These are phyloP conservation scores for Cirrhinus mrigala DNA, from an alignment of 2,797 vertebrate genomes.

Conservation along the genomic window DNA sequence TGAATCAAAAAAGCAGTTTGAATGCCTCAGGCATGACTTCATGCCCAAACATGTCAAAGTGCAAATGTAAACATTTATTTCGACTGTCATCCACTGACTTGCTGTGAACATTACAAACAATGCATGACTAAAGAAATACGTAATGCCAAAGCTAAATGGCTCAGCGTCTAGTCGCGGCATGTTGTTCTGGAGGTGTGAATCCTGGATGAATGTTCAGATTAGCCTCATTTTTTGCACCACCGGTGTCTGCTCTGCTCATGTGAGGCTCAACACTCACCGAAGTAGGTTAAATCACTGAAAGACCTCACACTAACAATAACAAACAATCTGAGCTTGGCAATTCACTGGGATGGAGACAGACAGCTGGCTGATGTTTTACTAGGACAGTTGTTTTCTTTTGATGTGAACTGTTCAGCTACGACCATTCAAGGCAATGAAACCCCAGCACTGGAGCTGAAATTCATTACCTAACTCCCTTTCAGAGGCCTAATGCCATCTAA, in stretches of 20 bases:
- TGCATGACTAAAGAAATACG: not conserved
- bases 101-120: not conserved
- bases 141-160: not conserved
- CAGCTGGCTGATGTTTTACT: slow-evolving; percentile 3
- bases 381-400: slow-evolving; percentile 20
- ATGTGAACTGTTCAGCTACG: slow-evolving; percentile 21
- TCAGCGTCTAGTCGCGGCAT: not conserved
- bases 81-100: not conserved
- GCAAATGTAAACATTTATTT: not conserved
- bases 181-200: not conserved
- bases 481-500: slow-evolving; percentile 54
- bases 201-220: slow-evolving; percentile 16
- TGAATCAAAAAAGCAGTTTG: not conserved
- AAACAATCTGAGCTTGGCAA: slow-evolving; percentile 6
- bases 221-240: not conserved
- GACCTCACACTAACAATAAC: not conserved
- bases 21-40: not conserved
- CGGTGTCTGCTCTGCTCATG: not conserved
- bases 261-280: not conserved
- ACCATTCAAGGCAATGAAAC: slow-evolving; percentile 15
- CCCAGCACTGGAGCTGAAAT: slow-evolving; percentile 1
- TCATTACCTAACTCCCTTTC: slow-evolving; percentile 32
- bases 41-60: not conserved
- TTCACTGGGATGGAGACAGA: not conserved
- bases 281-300: slow-evolving; percentile 26